phyloP scores from a whole-genome alignment of 2,113 vertebrate species.

The Naja naja region DNA sequence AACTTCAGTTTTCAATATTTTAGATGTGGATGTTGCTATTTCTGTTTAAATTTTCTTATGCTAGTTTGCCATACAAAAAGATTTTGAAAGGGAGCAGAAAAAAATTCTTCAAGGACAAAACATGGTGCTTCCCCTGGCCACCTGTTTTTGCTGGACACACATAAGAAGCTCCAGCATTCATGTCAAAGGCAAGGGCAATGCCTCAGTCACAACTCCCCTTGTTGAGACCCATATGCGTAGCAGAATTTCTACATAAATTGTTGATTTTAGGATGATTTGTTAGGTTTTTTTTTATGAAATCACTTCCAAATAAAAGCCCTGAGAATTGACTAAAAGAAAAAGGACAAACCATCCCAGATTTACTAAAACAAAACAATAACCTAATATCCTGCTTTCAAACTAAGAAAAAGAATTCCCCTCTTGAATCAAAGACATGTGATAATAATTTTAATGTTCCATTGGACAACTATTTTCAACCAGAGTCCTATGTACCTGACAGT shows the following conservation, averaged over 20 bases:
- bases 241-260: neutral
- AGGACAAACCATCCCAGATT: neutral
- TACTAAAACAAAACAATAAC: neutral
- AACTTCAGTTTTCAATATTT: neutral
- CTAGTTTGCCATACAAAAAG: neutral
- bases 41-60: neutral
- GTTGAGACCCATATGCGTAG: neutral
- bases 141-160: neutral
- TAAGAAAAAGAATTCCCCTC: constrained; percentile 14
- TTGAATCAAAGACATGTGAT: constrained; percentile 68
- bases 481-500: constrained; percentile 78
- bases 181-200: neutral
- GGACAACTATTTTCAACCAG: constrained; percentile 91
- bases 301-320: neutral
- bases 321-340: neutral
- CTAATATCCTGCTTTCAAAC: neutral
- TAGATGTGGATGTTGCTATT: neutral
- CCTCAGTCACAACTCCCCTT: neutral
- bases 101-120: neutral
- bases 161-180: neutral
- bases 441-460: constrained; percentile 81
- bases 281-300: constrained; percentile 3
- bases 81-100: neutral
- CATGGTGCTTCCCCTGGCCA: neutral
- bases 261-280: neutral